Evolutionary conservation across 1,140 invertebrate species (phyloP), one percentile per base, ranked within the genome.

Genomic region (Aradophagus sp.): DNA sequence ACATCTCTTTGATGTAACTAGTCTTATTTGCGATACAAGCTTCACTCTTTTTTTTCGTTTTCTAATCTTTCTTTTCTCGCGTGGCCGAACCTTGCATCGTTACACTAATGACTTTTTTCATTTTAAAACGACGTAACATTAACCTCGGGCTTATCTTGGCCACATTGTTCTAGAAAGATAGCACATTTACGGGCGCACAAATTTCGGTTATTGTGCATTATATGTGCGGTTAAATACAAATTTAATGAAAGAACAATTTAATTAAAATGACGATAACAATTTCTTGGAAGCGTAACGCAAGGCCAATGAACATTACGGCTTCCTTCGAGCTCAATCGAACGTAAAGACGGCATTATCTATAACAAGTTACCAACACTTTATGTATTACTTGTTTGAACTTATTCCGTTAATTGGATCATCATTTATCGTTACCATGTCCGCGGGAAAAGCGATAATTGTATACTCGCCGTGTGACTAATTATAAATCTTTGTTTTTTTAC

Each of bases 301-400:
- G 68, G 62, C 45, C 48, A 56, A 5, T 48, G 52, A 58, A 75
- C 34, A 17, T 19, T 15, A 16, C 38, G 34, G 65, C 38, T 75
- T 75, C 73, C 45, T 74, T 73, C 45, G 44, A 76, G 68, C 58
- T 74, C 74, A 63, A 73, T 77, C 65, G 44, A 72, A 71, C 67
- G 29, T 38, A 41, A 50, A 59, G 12, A 29, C 7, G 17, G 35
- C 62, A 67, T 67, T 62, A 58, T 58, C 36, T 59, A 20, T 59
- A 58, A 52, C 41, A 34, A 62, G 55, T 41, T 45, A 56, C 38
- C 38, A 59, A 63, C 58, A 65, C 58, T 71, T 74, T 31, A 69
- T 36, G 50, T 29, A 55, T 62, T 67, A 63, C 50, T 23, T 45
- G 36, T 62, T 70, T 70, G 44, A 35, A 61, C 50, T 50, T 53